Evolutionary conservation across 1,140 invertebrate species (phyloP), one percentile per base, ranked within the genome.

Genomic region (Drosophila biarmipes): DNA sequence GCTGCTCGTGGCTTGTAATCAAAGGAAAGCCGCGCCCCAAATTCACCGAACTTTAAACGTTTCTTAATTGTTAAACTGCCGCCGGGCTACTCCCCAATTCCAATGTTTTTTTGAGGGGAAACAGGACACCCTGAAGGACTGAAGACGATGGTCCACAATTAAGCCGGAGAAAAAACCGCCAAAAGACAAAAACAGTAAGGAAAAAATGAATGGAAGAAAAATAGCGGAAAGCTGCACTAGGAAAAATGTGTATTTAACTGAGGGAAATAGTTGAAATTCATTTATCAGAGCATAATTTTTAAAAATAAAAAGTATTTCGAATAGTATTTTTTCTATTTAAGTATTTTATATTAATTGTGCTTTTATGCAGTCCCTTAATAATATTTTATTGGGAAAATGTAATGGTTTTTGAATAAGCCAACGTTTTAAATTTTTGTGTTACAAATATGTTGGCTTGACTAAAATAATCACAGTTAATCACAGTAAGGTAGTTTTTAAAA

Each of bases 31-130:
- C 66, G 78, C 74, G 57, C 42, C 68, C 73, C 56, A 78, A 64
- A 56, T 66, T 56, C 49, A 46, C 49, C 51, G 38, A 84, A 82
- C 84, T 89, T 89, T 89, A 89, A 89, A 89, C 84, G 84, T 73
- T 89, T 77, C 73, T 79, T 89, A 89, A 89, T 89, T 89, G 84
- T 89, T 77, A 73, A 89, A 89, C 67, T 67, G 85, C 84, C 84
- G 43, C 35, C 46, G 84, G 79, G 64, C 21, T 64, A 31, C 52
- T 34, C 40, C 67, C 24, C 37, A 64, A 37, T 51, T 12, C 3
- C 24, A 42, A 11, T 24, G 3, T 63, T 40, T 63, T 27, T 12
- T 49, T 27, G 10, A 10, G 27, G 38, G 37, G 31, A 21, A 7
- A 15, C 21, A 37, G 42, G 17, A 46, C 19, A 24, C 40, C 68